A percentile compares a stretch with the other conserved stretches of the same genome.
These are phyloP conservation scores for Orchesella cincta DNA, from an alignment of 1,140 invertebrate species.

Conservation along the genomic window DNA sequence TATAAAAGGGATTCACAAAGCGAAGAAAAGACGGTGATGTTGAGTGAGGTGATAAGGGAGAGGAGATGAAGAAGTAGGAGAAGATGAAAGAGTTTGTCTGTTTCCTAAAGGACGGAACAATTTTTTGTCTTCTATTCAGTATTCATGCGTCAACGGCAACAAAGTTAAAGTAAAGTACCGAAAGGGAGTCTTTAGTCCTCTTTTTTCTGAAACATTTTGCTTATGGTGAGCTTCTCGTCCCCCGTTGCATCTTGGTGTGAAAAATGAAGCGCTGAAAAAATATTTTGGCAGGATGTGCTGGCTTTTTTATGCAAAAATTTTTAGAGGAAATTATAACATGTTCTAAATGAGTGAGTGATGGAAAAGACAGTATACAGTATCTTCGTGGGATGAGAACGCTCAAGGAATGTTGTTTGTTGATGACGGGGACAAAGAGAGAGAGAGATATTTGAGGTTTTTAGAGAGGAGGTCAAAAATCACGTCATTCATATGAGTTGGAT, in stretches of 20 bases:
- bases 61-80: not conserved
- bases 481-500: too few species aligned
- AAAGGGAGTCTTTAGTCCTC: not conserved
- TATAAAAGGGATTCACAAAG: not conserved
- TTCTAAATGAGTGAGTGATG: too few species aligned
- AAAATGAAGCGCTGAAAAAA: conserved; percentile 52
- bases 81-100: conserved; percentile 25
- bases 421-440: too few species aligned
- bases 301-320: too few species aligned
- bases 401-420: too few species aligned
- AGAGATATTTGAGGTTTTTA: too few species aligned
- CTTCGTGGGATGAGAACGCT: too few species aligned
- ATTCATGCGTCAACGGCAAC: not conserved
- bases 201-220: not conserved
- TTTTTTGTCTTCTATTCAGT: not conserved
- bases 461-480: too few species aligned
- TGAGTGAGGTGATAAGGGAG: not conserved
- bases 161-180: conserved; percentile 6
- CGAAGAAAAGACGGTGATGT: conserved; percentile 24
- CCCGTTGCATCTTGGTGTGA: conserved; percentile 41
- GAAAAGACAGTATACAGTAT: too few species aligned
- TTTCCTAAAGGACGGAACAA: not conserved
- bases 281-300: conserved; percentile 47
- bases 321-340: too few species aligned
- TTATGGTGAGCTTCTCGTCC: not conserved